Evolutionary conservation across 64 coral and sea anemone species (phyloP).

Genomic region (Montipora sp.): DNA sequence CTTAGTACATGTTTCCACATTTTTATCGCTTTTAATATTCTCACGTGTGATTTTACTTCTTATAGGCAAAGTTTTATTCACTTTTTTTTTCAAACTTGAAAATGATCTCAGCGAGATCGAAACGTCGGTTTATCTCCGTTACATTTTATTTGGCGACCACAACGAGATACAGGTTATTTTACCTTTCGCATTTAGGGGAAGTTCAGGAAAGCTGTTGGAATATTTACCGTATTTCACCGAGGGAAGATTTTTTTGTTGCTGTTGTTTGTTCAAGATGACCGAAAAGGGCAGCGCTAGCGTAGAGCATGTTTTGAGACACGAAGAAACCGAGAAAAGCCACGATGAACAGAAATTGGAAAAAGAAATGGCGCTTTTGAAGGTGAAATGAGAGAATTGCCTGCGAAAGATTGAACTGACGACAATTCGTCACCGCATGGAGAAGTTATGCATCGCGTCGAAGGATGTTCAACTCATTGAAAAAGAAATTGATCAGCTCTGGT

Average conservation of each 20-base stretch:
- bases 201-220: neutral
- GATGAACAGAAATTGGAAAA: constrained; percentile 21
- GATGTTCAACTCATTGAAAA: constrained; percentile 20
- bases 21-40: too few species aligned
- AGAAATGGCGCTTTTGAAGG: neutral
- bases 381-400: constrained; percentile 6
- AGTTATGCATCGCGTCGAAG: neutral
- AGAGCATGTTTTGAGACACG: neutral
- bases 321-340: neutral
- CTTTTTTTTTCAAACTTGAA: too few species aligned
- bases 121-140: neutral
- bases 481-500: constrained; percentile 43
- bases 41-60: too few species aligned
- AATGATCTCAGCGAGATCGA: too few species aligned
- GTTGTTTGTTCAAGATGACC: neutral
- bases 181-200: neutral
- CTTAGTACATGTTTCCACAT: too few species aligned
- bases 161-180: neutral
- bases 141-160: constrained; percentile 11
- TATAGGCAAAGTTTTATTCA: too few species aligned
- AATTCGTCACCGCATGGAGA: constrained; percentile 17
- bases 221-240: neutral
- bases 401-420: constrained; percentile 11
- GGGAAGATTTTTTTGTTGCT: neutral
- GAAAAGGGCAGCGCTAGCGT: neutral